Evolutionary conservation across 37 sponge, comb jelly and placozoan genomes (phyloP), one percentile per base, ranked within the genome.

Genomic region (Amphimedon queenslandica): DNA sequence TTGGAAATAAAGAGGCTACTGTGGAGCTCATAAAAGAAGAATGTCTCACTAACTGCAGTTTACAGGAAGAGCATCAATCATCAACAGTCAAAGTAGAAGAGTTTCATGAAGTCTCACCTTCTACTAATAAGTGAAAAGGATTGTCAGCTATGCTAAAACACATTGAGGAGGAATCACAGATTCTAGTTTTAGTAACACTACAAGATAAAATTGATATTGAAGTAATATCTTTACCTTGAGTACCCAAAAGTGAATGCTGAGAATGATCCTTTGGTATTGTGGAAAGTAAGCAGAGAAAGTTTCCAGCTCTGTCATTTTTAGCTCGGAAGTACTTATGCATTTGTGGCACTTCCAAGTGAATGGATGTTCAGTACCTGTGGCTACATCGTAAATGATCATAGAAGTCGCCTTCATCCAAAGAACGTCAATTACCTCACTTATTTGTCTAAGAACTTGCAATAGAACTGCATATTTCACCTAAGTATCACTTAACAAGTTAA

Each of bases 311-410:
- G 4, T 34, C 67, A 5, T 3, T 4, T 5, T 30, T 66, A 5
- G 67, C 67, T 32, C 2, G 34, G 37, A 66, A 66, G 35, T 66
- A 28, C 37, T 8, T 66, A 10, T 11, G 36, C 37, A 66, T 66
- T 13, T 66, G 67, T 66, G 67, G 36, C 34, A 66, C 67, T 70
- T 36, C 80, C 80, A 29, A 63, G 72, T 24, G 80, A 80, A 70
- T 30, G 72, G 8, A 40, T 80, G 6, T 80, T 80, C 72, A 63
- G 72, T 32, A 32, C 63, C 42, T 30, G 56, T 61, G 80, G 80
- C 13, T 32, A 78, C 34, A 80, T 63, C 11, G 33, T 63, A 21
- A 63, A 31, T 63, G 11, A 63, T 63, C 16, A 25, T 11, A 8
- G 53, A 47, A 47, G 53, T 47, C 53, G 53, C 13, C 53, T 47